Evolutionary conservation across 2,797 vertebrate genomes (phyloP).

Genomic region (Amniataba percoides): DNA sequence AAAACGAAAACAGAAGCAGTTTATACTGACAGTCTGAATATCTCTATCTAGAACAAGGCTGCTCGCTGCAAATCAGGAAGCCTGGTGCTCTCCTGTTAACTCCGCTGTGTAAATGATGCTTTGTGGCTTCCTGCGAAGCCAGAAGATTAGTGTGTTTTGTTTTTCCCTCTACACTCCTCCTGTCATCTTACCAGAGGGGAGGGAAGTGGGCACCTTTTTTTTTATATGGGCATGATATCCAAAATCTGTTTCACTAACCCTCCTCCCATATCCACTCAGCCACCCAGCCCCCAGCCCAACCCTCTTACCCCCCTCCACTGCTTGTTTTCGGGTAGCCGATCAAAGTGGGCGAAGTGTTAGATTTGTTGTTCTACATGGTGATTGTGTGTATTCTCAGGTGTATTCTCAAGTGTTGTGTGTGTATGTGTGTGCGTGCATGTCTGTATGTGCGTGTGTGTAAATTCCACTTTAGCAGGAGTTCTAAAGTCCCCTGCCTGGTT

Average conservation of each 20-base stretch:
- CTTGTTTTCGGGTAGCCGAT: constrained; percentile 75
- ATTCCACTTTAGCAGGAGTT: constrained; percentile 57
- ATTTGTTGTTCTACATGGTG: constrained; percentile 72
- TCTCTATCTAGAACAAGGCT: constrained; percentile 99
- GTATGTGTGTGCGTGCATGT: constrained; percentile 10
- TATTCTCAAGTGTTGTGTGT: constrained; percentile 47
- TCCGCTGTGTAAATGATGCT: constrained; percentile 84
- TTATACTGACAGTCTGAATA: constrained; percentile 99
- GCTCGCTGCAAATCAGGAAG: constrained; percentile 92
- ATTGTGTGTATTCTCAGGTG: constrained; percentile 76
- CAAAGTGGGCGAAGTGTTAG: constrained; percentile 75
- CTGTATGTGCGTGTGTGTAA: constrained; percentile 42
- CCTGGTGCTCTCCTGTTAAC: constrained; percentile 84
- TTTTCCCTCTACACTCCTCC: constrained; percentile 74
- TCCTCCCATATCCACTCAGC: constrained; percentile 47
- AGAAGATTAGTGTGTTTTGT: constrained; percentile 84
- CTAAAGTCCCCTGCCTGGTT: constrained; percentile 66
- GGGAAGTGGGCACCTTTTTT: constrained; percentile 74
- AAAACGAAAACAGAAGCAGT: constrained; percentile 99
- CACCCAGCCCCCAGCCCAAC: constrained; percentile 25
- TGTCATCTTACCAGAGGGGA: constrained; percentile 77
- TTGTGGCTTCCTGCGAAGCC: constrained; percentile 82
- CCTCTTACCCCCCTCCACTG: not conserved
- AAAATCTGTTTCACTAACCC: constrained; percentile 59
- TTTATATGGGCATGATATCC: constrained; percentile 50